phyloP scores from a whole-genome alignment of 2,888 invertebrate species.

The Acheta domesticus region DNA sequence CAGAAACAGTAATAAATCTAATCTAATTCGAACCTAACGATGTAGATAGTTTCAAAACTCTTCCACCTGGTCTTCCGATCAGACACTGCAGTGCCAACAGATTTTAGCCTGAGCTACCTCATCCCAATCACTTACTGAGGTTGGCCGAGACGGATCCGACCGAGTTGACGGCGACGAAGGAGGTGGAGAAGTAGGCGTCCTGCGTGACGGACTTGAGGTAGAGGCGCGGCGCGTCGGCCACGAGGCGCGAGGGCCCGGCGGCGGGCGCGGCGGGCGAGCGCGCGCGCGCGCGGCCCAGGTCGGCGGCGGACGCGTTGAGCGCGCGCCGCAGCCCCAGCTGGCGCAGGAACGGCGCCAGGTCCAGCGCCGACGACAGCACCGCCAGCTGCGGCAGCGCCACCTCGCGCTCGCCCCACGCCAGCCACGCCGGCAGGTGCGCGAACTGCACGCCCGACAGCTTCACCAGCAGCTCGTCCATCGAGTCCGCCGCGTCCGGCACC shows the following conservation, averaged over 20 bases:
- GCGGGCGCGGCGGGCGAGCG: background rate
- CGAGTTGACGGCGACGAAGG: constrained; percentile 44
- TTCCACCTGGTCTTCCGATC: no score
- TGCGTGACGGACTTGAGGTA: constrained; percentile 41
- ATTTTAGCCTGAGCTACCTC: background rate
- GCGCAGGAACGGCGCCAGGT: constrained; percentile 41
- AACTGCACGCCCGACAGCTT: constrained; percentile 35
- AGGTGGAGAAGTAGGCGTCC: constrained; percentile 43
- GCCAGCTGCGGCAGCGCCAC: constrained; percentile 43
- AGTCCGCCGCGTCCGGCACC: constrained; percentile 41
- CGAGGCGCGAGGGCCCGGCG: background rate
- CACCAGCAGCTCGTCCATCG: constrained; percentile 38
- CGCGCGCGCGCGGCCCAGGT: constrained; percentile 28
- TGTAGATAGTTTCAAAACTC: no score
- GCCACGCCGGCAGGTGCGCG: constrained; percentile 37
- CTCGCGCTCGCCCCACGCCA: constrained; percentile 40
- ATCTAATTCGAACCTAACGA: fast-evolving
- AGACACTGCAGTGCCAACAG: background rate
- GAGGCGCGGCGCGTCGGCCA: constrained; percentile 28
- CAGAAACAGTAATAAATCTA: no score
- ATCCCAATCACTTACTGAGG: constrained; percentile 37
- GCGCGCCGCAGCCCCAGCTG: constrained; percentile 40
- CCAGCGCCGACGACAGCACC: constrained; percentile 40
- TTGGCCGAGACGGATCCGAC: constrained; percentile 41
- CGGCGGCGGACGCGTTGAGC: constrained; percentile 37